These are phyloP conservation scores for Mamestra configurata DNA, from an alignment of 1,140 invertebrate genomes.

Conservation along the genomic window DNA sequence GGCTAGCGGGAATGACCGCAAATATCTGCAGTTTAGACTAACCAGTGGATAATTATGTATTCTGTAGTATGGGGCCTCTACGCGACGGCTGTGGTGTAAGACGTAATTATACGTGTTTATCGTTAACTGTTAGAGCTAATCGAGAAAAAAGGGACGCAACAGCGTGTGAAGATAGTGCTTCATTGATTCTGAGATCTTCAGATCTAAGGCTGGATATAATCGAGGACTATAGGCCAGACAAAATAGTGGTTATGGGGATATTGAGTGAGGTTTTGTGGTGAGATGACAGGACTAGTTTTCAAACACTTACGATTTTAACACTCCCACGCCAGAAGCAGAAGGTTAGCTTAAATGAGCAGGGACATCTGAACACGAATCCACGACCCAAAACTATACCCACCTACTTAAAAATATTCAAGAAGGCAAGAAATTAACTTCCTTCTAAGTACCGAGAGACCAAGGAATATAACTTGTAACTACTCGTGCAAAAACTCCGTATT, in stretches of 20 bases:
- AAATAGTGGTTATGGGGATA: too few relatives aligned
- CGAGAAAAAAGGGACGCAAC: background rate
- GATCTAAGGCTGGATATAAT: background rate
- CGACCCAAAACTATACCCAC: too few relatives aligned
- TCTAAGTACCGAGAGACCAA: background rate
- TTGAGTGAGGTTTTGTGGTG: too few relatives aligned
- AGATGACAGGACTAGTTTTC: too few relatives aligned
- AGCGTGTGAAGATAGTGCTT: background rate
- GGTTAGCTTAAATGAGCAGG: too few relatives aligned
- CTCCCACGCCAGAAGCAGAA: too few relatives aligned
- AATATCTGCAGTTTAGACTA: constrained; percentile 7
- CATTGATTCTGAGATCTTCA: background rate
- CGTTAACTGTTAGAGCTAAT: background rate
- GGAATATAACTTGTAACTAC: background rate
- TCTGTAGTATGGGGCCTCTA: constrained; percentile 7
- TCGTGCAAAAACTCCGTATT: constrained; percentile 9
- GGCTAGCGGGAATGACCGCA: background rate
- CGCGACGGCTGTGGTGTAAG: background rate
- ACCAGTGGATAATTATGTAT: constrained; percentile 2
- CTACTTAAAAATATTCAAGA: too few relatives aligned
- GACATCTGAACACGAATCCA: too few relatives aligned
- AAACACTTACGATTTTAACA: too few relatives aligned
- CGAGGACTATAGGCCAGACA: background rate
- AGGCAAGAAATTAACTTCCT: too few relatives aligned
- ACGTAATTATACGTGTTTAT: background rate